Evolutionary conservation across 2,888 invertebrate genomes (phyloP), one percentile per base, ranked within the genome.

Genomic region (Cataglyphis albicans): DNA sequence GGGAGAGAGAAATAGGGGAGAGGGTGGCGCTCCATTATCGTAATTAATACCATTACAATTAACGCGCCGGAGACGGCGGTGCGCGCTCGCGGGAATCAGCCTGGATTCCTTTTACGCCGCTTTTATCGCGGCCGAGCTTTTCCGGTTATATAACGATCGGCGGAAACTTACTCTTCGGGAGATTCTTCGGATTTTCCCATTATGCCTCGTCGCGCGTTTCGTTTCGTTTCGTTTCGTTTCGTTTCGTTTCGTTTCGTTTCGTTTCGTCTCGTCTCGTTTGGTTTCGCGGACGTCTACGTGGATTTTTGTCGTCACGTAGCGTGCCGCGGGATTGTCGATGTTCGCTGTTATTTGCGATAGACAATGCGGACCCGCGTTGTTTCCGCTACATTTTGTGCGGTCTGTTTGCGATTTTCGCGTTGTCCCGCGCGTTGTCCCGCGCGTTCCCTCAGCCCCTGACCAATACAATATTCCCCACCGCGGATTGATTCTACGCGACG

Each of bases 21-120:
- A 83, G 73, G 32, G 82, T 72, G 86, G 87, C 83, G 86, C 89
- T 92, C 93, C 93, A 94, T 94, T 94, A 93, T 92, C 92, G 92
- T 93, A 93, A 93, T 94, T 93, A 93, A 93, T 93, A 92, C 91
- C 92, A 93, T 93, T 93, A 93, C 91, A 93, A 93, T 93, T 93
- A 93, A 93, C 91, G 92, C 89, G 89, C 61, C 83, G 73, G 89
- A 86, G 90, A 89, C 90, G 84, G 84, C 84, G 86, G 85, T 82
- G 78, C 74, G 78, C 74, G 89, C 83, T 84, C 87, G 80, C 38
- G 76, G 81, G 76, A 84, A 82, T 82, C 84, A 87, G 87, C 84
- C 84, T 76, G 87, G 85, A 89, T 89, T 89, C 89, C 88, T 90
- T 90, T 90, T 90, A 90, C 83, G 85, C 78, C 76, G 85, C 90